phyloP scores from a whole-genome alignment of 2,888 invertebrate species.

The Eucriotettix oculatus region DNA sequence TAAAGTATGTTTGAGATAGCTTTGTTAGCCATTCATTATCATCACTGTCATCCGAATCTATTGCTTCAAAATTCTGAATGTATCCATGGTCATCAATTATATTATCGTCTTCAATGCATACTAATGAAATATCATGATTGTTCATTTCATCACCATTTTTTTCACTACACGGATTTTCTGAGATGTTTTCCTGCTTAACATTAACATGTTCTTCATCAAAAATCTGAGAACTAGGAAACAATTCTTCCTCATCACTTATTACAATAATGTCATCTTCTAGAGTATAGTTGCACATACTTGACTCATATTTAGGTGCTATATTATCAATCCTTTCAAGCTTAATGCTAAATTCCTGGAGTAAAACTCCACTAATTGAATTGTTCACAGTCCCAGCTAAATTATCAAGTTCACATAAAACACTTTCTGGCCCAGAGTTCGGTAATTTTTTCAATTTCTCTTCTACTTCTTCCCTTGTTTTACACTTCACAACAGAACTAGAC shows the following conservation, averaged over 20 bases:
- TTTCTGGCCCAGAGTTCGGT: too few species aligned
- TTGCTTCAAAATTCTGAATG: conserved; percentile 10
- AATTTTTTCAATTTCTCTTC: too few species aligned
- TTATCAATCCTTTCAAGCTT: too few species aligned
- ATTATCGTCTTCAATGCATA: conserved; percentile 12
- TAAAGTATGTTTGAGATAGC: conserved; percentile 1
- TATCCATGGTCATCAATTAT: conserved; percentile 14
- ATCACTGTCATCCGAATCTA: background rate
- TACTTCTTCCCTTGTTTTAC: too few species aligned
- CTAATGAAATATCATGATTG: background rate
- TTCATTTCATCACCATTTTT: conserved; percentile 20
- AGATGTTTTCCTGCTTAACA: conserved; percentile 18
- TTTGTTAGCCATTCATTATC: background rate
- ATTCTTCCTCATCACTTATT: conserved; percentile 29
- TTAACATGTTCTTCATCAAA: conserved; percentile 29
- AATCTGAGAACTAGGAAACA: conserved; percentile 35
- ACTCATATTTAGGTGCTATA: too few species aligned
- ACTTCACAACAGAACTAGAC: too few species aligned
- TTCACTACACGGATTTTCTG: conserved; percentile 15
- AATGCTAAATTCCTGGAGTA: too few species aligned
- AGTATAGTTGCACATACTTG: background rate
- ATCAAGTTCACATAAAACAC: too few species aligned
- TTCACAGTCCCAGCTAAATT: too few species aligned
- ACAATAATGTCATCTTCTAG: conserved; percentile 3
- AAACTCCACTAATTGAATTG: too few species aligned